These are phyloP conservation scores for Chelonia mydas DNA, from an alignment of 2,797 vertebrate species.

Conservation along the genomic window DNA sequence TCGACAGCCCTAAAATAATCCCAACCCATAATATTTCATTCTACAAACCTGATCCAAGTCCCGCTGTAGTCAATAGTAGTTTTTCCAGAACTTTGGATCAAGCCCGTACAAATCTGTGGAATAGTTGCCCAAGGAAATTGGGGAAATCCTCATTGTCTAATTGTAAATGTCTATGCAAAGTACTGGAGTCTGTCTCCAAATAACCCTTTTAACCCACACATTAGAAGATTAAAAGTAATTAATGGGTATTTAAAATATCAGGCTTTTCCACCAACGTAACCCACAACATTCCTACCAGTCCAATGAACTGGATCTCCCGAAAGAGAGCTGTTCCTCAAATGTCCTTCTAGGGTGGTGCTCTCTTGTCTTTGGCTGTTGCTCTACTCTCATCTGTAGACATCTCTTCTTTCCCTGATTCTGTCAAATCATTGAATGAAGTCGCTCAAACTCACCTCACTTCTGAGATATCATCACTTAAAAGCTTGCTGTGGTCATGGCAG, in stretches of 20 bases:
- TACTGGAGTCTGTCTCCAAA: background rate
- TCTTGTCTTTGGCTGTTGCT: background rate
- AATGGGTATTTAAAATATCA: background rate
- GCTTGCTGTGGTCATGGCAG: background rate
- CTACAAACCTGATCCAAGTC: conserved; percentile 31
- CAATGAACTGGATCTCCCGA: fast-evolving
- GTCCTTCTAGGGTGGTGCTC: fast-evolving
- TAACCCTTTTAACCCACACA: background rate
- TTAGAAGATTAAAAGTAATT: background rate
- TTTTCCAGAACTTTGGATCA: background rate
- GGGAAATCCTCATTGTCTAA: background rate
- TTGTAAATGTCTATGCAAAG: background rate
- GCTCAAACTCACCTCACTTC: background rate
- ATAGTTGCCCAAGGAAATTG: background rate
- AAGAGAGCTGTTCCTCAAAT: background rate
- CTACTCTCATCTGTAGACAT: background rate
- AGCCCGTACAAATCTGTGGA: background rate
- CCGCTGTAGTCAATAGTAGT: background rate
- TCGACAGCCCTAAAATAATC: background rate
- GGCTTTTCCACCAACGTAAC: background rate
- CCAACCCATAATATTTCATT: background rate
- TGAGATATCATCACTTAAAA: conserved; percentile 32
- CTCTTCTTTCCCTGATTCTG: background rate
- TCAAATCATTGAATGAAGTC: background rate
- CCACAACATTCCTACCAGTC: background rate